Evolutionary conservation across 2,113 vertebrate species (phyloP), one percentile per base, ranked within the genome.

Genomic region (Onychostoma macrolepis): DNA sequence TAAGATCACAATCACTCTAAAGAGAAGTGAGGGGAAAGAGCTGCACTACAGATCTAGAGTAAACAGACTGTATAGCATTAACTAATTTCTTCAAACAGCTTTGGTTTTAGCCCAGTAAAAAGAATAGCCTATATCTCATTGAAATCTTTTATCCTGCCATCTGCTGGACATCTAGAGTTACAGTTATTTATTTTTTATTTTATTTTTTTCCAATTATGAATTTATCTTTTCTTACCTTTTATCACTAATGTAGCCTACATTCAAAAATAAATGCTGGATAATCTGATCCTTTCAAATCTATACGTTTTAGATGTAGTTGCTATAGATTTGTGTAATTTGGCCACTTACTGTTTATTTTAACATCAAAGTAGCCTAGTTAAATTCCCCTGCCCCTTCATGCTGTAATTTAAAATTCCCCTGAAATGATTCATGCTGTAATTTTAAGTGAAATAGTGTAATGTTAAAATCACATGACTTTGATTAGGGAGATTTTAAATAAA

Each of bases 81-180:
- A 65, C 1, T 41, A 8, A 12, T 24, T 33, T 12, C 19, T 21
- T 58, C 19, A 61, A 80, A 33, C 48, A 58, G 9, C 24, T 26
- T 43, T 67, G 15, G 45, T 67, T 33, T 50, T n/a, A 45, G 41
- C 28, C 4, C 28, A 36, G 63, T 65, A 4, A 9, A 21, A 21
- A 11, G 19, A 41, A 72, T 15, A 6, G 36, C 36, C 36, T 33
- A n/a, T n/a, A n/a, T n/a, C 19, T 84, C 24, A 4, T 21, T 26
- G 1, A 41, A 43, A 41, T 4, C 1, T 0, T 9, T 11, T 43
- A 12, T 78, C 2, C 33, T 85, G 74, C 53, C 67, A 63, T 48
- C 84, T 85, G 84, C 71, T 85, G 71, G 75, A 65, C 24, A 78
- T n/a, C 7, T 0, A 28, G 43, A 78, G 24, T 45, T 43, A 28